These are phyloP conservation scores for Drosophila sulfurigaster DNA, from an alignment of 1,140 invertebrate genomes.

Conservation along the genomic window DNA sequence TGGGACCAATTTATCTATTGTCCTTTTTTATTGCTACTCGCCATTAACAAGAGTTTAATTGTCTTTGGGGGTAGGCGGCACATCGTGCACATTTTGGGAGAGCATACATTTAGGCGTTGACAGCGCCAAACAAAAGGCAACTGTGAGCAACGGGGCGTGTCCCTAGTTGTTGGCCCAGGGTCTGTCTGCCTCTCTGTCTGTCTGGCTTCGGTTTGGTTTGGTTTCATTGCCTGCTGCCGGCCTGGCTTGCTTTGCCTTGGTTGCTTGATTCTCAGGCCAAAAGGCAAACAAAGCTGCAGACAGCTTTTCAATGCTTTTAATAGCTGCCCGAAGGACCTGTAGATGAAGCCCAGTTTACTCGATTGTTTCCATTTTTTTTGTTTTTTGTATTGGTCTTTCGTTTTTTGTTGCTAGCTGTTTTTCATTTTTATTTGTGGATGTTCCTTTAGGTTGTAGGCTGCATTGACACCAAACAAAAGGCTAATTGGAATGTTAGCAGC, in stretches of 20 bases:
- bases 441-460: constrained; percentile 33
- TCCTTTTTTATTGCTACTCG: constrained; percentile 47
- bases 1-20: constrained; percentile 49
- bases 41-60: constrained; percentile 57
- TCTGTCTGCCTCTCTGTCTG: background rate
- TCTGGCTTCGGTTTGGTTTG: background rate
- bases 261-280: constrained; percentile 9
- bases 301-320: constrained; percentile 41
- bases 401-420: constrained; percentile 9
- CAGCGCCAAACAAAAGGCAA: constrained; percentile 43
- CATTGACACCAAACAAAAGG: constrained; percentile 56
- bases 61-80: constrained; percentile 33
- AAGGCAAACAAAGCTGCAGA: constrained; percentile 51
- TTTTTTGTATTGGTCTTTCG: background rate
- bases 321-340: constrained; percentile 22
- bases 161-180: background rate
- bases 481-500: constrained; percentile 52
- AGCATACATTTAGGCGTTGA: constrained; percentile 38
- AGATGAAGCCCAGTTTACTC: constrained; percentile 42
- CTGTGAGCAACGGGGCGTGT: constrained; percentile 20
- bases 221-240: background rate
- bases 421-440: constrained; percentile 2
- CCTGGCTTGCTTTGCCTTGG: background rate
- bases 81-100: constrained; percentile 11
- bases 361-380: constrained; percentile 18